A percentile compares a stretch with the other conserved stretches of the same genome.
phyloP scores from a whole-genome alignment of 2,888 invertebrate genomes.

The Pristionchus exspectatus region DNA sequence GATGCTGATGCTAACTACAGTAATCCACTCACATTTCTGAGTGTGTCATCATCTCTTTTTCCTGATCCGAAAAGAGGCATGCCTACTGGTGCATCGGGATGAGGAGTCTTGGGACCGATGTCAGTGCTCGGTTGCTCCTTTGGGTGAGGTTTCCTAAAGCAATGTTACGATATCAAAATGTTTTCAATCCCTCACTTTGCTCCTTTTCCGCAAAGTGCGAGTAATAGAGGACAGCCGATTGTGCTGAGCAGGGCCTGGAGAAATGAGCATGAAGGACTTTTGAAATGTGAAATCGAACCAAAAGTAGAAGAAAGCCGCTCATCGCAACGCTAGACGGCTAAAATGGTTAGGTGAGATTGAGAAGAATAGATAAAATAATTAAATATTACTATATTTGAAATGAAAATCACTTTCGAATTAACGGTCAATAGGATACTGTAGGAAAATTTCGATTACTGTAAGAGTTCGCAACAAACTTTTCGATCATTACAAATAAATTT shows the following conservation, averaged over 20 bases:
- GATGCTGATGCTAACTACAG: not conserved
- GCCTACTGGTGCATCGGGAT: slow-evolving; percentile 43
- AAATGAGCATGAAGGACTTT: not conserved
- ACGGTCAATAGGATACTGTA: slow-evolving; percentile 19
- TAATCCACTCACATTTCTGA: slow-evolving; percentile 39
- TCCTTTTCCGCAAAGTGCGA: not conserved
- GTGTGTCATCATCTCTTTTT: slow-evolving; percentile 44
- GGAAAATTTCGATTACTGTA: not conserved
- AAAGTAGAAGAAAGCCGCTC: not conserved
- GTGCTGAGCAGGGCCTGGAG: not conserved
- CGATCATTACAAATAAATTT: not conserved
- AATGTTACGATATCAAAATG: not conserved
- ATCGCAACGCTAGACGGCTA: not conserved
- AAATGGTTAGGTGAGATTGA: not conserved
- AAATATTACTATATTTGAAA: not conserved
- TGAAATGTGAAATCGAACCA: not conserved
- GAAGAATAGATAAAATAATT: not conserved
- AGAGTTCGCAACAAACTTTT: not conserved
- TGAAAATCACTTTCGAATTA: not conserved
- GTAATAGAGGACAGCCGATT: not conserved
- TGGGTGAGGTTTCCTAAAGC: not conserved
- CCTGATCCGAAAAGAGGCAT: slow-evolving; percentile 49
- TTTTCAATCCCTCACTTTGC: not conserved
- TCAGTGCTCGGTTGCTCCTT: slow-evolving; percentile 26
- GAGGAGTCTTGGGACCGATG: slow-evolving; percentile 34